Evolutionary conservation across 2,113 vertebrate genomes (phyloP).

Genomic region (Heterochromis multidens): DNA sequence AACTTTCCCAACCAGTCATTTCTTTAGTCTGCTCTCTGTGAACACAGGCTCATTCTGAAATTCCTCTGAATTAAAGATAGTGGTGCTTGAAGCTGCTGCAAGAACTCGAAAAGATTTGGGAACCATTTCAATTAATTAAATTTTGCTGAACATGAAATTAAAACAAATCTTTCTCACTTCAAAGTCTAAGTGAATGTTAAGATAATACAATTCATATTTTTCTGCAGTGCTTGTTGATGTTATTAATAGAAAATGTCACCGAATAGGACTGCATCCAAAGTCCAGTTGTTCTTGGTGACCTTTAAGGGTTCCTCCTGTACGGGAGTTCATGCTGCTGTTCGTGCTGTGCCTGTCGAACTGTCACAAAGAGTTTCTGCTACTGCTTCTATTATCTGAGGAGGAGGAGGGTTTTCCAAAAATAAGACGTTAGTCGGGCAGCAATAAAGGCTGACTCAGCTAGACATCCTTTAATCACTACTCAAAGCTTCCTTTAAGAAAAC

Average conservation of each 20-base stretch:
- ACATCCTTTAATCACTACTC: not conserved
- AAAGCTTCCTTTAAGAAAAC: not conserved
- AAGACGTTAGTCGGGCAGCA: accelerated
- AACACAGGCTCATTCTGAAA: accelerated
- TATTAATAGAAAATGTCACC: not conserved
- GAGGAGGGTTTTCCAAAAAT: accelerated
- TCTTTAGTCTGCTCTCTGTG: not conserved
- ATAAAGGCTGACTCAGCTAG: not conserved
- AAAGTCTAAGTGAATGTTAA: accelerated
- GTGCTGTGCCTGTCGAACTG: not conserved
- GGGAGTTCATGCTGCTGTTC: not conserved
- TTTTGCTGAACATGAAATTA: not conserved
- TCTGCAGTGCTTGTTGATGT: not conserved
- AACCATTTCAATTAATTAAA: not conserved
- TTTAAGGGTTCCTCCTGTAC: not conserved
- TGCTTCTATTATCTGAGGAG: not conserved
- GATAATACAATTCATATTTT: not conserved
- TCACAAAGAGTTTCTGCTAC: not conserved
- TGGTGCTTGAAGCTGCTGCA: not conserved
- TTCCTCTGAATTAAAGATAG: not conserved
- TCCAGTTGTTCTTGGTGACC: not conserved
- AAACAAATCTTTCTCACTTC: not conserved
- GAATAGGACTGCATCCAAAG: too few species aligned
- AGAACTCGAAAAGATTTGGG: not conserved
- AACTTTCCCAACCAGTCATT: accelerated